A percentile compares a stretch with the other conserved stretches of the same genome.
phyloP scores from a whole-genome alignment of 92 coral and sea anemone genomes.

The Siderastrea siderea region DNA sequence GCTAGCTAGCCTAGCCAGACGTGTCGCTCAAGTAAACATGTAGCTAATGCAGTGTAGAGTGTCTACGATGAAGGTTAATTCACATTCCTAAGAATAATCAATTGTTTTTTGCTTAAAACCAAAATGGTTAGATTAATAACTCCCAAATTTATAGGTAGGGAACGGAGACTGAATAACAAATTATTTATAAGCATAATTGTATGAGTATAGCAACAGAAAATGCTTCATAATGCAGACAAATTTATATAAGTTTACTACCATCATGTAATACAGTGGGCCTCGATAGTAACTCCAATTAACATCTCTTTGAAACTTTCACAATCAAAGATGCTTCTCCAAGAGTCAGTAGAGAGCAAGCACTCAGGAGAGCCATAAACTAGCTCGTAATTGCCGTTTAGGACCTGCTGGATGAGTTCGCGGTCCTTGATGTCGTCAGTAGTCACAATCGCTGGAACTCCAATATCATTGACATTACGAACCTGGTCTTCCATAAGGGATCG shows the following conservation, averaged over 20 bases:
- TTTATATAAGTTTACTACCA: slow-evolving; percentile 37
- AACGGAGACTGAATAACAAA: background rate
- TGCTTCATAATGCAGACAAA: too few species aligned
- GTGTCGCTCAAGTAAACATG: too few species aligned
- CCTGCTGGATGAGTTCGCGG: slow-evolving; percentile 76
- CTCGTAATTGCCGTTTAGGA: slow-evolving; percentile 66
- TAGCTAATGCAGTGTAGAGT: too few species aligned
- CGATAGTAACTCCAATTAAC: slow-evolving; percentile 58
- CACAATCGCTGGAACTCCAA: slow-evolving; percentile 75
- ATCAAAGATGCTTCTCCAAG: slow-evolving; percentile 59
- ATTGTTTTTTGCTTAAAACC: background rate
- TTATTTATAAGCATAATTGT: background rate
- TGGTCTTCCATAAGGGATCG: slow-evolving; percentile 83
- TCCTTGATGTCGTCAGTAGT: slow-evolving; percentile 69
- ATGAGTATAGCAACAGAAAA: slow-evolving; percentile 19
- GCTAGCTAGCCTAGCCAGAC: background rate
- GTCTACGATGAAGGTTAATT: too few species aligned
- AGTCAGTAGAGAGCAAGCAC: slow-evolving; percentile 51
- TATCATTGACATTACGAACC: slow-evolving; percentile 37
- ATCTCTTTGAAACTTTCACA: slow-evolving; percentile 50
- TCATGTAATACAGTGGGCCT: slow-evolving; percentile 41
- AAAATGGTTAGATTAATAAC: background rate
- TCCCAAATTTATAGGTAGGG: background rate
- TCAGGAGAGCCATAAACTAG: slow-evolving; percentile 88
- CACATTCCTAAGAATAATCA: background rate